These are phyloP conservation scores for Sipha maydis DNA, from an alignment of 2,888 invertebrate species.

Conservation along the genomic window DNA sequence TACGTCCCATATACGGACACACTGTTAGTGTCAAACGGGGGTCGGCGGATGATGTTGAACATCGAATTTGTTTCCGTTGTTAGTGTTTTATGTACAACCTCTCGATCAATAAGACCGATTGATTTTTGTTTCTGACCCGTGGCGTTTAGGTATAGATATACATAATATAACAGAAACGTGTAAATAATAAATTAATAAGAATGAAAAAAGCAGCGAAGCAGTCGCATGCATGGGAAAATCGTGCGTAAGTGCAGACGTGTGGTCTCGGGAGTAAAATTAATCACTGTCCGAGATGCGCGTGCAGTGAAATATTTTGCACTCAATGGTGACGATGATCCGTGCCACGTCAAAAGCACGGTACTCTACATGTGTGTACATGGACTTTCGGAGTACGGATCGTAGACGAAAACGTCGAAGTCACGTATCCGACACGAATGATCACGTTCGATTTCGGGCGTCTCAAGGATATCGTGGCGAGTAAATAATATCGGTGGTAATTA, in stretches of 20 bases:
- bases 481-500: too few relatives aligned
- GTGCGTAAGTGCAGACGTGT: neutral
- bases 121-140: neutral
- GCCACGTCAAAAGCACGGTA: neutral
- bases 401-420: neutral
- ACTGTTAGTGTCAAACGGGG: neutral
- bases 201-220: neutral
- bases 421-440: too few relatives aligned
- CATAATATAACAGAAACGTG: neutral
- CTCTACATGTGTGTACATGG: neutral
- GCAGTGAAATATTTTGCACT: neutral
- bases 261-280: neutral
- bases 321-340: neutral
- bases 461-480: too few relatives aligned
- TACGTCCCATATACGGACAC: too few relatives aligned
- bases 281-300: neutral
- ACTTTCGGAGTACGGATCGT: neutral
- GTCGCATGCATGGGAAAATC: neutral
- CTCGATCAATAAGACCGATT: conserved; percentile 1
- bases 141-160: too few relatives aligned
- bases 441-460: too few relatives aligned
- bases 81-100: neutral
- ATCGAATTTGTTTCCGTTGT: neutral
- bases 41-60: neutral
- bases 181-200: neutral